Percentiles rank a stretch among this genome's conserved stretches.
These are phyloP conservation scores for Sebastes nivosus DNA, from an alignment of 2,797 vertebrate species.

Conservation along the genomic window DNA sequence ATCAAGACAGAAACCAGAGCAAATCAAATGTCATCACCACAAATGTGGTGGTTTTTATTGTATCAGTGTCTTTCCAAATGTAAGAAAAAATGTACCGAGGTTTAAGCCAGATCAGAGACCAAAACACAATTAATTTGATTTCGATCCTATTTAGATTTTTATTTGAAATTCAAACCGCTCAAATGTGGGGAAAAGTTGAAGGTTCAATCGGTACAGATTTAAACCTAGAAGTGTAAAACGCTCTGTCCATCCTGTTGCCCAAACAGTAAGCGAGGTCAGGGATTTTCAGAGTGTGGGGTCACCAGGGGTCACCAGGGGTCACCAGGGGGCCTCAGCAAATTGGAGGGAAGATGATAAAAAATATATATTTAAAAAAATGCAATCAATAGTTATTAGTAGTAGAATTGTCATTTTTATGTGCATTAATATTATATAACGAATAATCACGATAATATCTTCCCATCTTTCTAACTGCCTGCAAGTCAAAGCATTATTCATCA, in stretches of 20 bases:
- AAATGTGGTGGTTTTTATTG: not conserved
- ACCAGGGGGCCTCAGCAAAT: too few species aligned
- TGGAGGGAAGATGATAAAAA: too few species aligned
- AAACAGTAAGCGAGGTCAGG: not conserved
- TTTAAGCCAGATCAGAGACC: not conserved
- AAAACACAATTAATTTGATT: not conserved
- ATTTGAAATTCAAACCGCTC: not conserved
- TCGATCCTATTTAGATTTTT: not conserved
- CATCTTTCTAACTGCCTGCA: too few species aligned
- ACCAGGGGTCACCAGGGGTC: too few species aligned
- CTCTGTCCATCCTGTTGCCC: not conserved
- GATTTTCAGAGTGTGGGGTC: too few species aligned
- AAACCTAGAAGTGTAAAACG: not conserved
- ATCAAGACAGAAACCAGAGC: slow-evolving; percentile 26
- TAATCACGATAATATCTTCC: too few species aligned
- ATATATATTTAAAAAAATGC: too few species aligned
- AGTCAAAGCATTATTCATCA: too few species aligned
- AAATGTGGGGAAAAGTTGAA: not conserved
- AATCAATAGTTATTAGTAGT: too few species aligned
- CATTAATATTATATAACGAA: too few species aligned
- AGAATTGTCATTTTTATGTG: too few species aligned
- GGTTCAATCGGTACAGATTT: not conserved
- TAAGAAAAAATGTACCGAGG: not conserved
- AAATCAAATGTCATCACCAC: slow-evolving; percentile 3
- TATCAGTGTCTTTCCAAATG: not conserved